Evolutionary conservation across 37 sponge, comb jelly and placozoan species (phyloP), one percentile per base, ranked within the genome.

Genomic region (Ianthella basta): DNA sequence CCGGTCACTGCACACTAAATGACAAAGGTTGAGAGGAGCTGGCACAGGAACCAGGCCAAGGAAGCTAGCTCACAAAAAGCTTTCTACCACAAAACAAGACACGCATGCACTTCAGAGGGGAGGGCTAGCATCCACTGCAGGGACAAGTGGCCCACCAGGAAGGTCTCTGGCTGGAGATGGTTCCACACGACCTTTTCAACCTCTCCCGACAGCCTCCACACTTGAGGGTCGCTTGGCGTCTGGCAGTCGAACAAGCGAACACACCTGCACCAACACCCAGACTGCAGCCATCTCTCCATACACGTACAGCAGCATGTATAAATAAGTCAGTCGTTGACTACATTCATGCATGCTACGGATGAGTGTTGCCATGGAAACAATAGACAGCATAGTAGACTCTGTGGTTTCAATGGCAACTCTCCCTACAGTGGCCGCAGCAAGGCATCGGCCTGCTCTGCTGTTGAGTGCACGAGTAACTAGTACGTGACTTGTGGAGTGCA

Each of bases 171-270:
- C 34, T 86, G 34, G 6, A 95, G 85, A 44, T 91, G 96, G 65
- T 97, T 91, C 99, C 99, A 99, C 8, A 95, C 4, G 4, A 97
- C 88, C 40, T 88, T 95, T 86, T 99, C 99, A 10, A 99, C 89
- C 67, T 99, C 94, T 35, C 97, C 92, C 53, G 39, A 59, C 29
- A 98, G 63, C 56, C 89, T 78, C 97, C 97, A 97, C 5, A 74
- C 44, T 55, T 23, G 33, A 36, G 78, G 78, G 36, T 88, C 41
- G 15, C 72, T 57, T 14, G 73, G 70, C 4, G 73, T 13, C 1
- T 36, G 38, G 55, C 85, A 70, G 85, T 84, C 85, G 33, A 72
- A 84, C 59, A 84, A 4, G 4, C 85, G 85, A 0, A 72, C 85
- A 25, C 32, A 72, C 72, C 85, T 72, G 40, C 8, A 10, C 38